A percentile compares a stretch with the other conserved stretches of the same genome.
These are phyloP conservation scores for Ceratitis capitata DNA, from an alignment of 1,140 invertebrate species.

Conservation along the genomic window DNA sequence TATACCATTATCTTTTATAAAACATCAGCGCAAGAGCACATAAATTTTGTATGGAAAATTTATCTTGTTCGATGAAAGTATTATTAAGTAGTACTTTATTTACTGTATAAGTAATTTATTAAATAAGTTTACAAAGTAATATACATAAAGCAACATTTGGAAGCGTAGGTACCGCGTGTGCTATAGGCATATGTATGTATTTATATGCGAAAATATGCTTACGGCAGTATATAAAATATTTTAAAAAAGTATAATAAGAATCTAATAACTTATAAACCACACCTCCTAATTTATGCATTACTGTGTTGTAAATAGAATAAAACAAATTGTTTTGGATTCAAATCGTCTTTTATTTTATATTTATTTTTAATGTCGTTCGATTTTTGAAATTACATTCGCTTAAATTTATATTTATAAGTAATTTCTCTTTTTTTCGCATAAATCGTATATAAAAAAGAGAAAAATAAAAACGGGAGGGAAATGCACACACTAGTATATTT, in stretches of 20 bases:
- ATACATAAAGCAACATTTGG: not conserved
- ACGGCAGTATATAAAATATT: no score
- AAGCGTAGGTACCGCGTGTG: no score
- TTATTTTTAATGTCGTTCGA: not conserved
- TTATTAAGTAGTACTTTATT: no score
- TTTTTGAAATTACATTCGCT: not conserved
- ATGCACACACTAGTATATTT: slow-evolving; percentile 19
- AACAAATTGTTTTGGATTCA: not conserved
- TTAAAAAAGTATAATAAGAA: no score
- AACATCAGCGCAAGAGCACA: not conserved
- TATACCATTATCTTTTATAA: slow-evolving; percentile 38
- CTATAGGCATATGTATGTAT: no score
- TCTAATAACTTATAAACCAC: no score
- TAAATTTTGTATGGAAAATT: not conserved
- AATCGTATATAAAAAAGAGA: slow-evolving; percentile 3
- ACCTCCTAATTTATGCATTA: no score
- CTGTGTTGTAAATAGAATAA: not conserved
- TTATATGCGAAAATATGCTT: no score
- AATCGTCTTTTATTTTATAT: not conserved
- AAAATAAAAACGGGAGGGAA: slow-evolving; percentile 28
- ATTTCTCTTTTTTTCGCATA: not conserved
- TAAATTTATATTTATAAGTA: not conserved
- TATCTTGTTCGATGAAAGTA: no score
- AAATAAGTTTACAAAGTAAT: not conserved
- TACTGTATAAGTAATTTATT: not conserved